Percentiles rank a stretch among this genome's conserved stretches.
phyloP scores from a whole-genome alignment of 1,140 invertebrate genomes.

The Cryptotermes secundus region DNA sequence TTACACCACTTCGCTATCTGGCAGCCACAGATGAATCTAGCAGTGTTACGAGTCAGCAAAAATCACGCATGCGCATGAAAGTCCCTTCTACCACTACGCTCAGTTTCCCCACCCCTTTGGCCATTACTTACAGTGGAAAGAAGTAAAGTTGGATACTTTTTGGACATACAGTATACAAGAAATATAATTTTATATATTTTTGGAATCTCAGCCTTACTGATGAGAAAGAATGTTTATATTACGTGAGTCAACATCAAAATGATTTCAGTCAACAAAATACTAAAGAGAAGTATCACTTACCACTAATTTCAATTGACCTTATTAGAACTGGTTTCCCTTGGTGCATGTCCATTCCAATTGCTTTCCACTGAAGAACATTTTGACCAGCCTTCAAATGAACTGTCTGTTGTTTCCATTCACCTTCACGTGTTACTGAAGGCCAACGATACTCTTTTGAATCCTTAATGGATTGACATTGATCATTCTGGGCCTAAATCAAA shows the following conservation, averaged over 20 bases:
- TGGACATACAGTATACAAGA: no score
- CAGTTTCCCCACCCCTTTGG: no score
- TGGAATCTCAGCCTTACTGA: no score
- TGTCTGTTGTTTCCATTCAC: constrained; percentile 50
- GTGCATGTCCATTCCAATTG: constrained; percentile 49
- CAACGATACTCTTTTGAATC: constrained; percentile 50
- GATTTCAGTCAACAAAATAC: not conserved
- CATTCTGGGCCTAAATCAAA: constrained; percentile 52
- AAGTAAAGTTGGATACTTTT: no score
- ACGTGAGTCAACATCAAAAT: not conserved
- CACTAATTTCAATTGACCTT: constrained; percentile 49
- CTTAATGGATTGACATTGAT: constrained; percentile 52
- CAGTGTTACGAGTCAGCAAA: no score
- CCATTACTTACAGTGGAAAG: no score
- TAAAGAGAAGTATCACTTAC: constrained; percentile 40
- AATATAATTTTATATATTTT: no score
- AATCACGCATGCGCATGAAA: no score
- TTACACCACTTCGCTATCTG: no score
- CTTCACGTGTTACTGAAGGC: constrained; percentile 52
- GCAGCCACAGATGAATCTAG: no score
- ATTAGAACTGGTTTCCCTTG: constrained; percentile 48
- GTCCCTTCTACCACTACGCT: no score
- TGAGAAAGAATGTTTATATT: no score
- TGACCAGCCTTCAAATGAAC: constrained; percentile 51
- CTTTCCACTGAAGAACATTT: constrained; percentile 57